These are phyloP conservation scores for Amblyopsis rosae DNA, from an alignment of 2,113 vertebrate genomes.

Conservation along the genomic window DNA sequence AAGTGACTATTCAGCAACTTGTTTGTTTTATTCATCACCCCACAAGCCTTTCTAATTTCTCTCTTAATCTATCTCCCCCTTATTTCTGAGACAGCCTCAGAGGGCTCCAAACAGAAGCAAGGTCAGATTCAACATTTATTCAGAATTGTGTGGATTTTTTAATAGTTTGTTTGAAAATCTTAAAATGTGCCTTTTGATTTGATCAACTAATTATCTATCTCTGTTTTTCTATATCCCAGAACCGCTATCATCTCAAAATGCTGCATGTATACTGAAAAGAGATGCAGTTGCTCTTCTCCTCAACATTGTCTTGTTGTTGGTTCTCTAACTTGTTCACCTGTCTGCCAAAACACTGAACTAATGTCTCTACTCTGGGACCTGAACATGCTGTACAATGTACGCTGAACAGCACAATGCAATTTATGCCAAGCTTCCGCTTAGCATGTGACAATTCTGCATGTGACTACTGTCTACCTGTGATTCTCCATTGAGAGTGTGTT, in stretches of 20 bases:
- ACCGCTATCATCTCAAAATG: conserved; percentile 21
- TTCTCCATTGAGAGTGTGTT: conserved; percentile 11
- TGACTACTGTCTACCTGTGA: conserved; percentile 25
- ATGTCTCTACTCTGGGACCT: neutral
- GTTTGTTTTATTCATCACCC: conserved; percentile 38
- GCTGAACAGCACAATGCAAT: conserved; percentile 9
- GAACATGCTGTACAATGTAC: neutral
- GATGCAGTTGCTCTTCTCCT: conserved; percentile 26
- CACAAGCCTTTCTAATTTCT: conserved; percentile 53
- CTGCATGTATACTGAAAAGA: conserved; percentile 20
- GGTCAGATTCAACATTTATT: conserved; percentile 52
- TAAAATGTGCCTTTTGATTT: neutral
- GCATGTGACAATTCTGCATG: neutral
- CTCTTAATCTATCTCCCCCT: conserved; percentile 8
- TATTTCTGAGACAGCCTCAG: conserved; percentile 55
- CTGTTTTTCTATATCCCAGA: conserved; percentile 50
- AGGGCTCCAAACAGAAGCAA: conserved; percentile 64
- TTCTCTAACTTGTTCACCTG: conserved; percentile 46
- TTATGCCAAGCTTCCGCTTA: conserved; percentile 32
- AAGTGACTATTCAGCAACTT: conserved; percentile 70
- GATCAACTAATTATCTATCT: neutral
- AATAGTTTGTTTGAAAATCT: neutral
- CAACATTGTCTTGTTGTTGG: conserved; percentile 31
- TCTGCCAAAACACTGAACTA: conserved; percentile 18
- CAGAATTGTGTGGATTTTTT: neutral